A percentile compares a stretch with the other conserved stretches of the same genome.
Conservation (phyloP, 2,797 vertebrate species). For the Crotalus adamanteus region DNA sequence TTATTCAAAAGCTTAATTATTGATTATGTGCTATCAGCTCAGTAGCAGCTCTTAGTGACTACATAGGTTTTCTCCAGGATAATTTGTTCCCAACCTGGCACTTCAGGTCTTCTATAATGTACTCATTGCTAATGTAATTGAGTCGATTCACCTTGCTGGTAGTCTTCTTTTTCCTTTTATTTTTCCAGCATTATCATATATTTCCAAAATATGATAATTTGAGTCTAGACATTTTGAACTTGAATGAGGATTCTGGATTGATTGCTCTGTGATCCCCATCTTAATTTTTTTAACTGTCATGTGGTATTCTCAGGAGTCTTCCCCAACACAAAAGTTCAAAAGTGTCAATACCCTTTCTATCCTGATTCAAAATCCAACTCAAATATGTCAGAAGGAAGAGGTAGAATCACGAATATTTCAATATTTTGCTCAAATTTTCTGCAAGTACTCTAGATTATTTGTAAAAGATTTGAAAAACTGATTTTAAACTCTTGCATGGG, state of each 20-base stretch:
- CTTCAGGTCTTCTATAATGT: background rate
- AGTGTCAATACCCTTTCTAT: background rate
- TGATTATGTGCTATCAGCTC: background rate
- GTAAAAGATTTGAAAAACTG: background rate
- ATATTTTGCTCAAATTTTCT: background rate
- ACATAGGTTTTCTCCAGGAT: background rate
- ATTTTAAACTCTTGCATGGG: background rate
- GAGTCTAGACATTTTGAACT: background rate
- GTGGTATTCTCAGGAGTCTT: background rate
- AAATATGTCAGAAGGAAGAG: background rate
- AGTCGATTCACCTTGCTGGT: background rate
- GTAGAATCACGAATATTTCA: background rate
- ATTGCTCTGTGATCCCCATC: background rate
- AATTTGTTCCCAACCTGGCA: background rate
- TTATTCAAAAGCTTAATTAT: background rate
- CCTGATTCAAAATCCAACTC: background rate
- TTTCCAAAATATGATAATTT: background rate
- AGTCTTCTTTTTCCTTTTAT: background rate
- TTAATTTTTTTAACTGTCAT: background rate
- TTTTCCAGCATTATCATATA: background rate
- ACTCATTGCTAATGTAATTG: background rate
- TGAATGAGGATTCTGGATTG: background rate
- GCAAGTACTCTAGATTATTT: background rate
- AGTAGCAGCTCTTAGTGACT: background rate
- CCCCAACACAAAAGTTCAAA: background rate